phyloP scores from a whole-genome alignment of 2,797 vertebrate genomes.

The Jordanella pulchra region DNA sequence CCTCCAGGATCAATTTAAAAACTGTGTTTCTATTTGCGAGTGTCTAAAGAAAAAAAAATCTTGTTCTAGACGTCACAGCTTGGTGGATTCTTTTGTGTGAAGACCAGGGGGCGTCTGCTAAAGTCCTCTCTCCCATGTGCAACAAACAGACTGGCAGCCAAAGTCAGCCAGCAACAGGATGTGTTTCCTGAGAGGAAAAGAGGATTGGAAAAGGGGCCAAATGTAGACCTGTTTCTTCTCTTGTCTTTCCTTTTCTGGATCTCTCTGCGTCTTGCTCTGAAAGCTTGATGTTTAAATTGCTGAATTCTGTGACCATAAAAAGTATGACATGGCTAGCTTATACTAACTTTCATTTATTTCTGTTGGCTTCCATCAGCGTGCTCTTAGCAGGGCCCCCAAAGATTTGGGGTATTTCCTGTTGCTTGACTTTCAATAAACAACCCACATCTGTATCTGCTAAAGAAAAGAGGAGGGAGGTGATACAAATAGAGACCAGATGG shows the following conservation, averaged over 20 bases:
- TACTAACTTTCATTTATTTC: constrained; percentile 39
- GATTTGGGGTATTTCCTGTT: constrained; percentile 88
- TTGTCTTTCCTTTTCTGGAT: constrained; percentile 74
- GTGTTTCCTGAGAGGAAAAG: constrained; percentile 96
- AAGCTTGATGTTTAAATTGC: constrained; percentile 17
- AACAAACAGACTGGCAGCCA: constrained; percentile 82
- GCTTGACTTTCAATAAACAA: constrained; percentile 79
- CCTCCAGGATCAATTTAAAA: constrained; percentile 46
- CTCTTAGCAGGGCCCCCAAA: constrained; percentile 72
- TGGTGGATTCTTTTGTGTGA: constrained; percentile 73
- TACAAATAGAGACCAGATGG: constrained; percentile 80
- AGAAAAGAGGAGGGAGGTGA: constrained; percentile 59
- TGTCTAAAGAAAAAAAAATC: constrained; percentile 42
- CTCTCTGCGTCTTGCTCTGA: constrained; percentile 47
- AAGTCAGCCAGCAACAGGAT: constrained; percentile 92
- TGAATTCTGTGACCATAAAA: constrained; percentile 50
- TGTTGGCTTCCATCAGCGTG: constrained; percentile 19
- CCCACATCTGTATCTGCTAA: constrained; percentile 87
- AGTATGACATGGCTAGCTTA: constrained; percentile 36
- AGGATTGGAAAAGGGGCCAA: constrained; percentile 76
- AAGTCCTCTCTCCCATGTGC: constrained; percentile 68
- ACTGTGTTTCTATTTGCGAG: constrained; percentile 17
- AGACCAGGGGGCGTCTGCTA: constrained; percentile 69
- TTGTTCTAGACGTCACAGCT: constrained; percentile 68
- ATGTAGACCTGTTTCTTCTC: constrained; percentile 71